These are phyloP conservation scores for Euphydryas editha DNA, from an alignment of 2,888 invertebrate species.

Conservation along the genomic window DNA sequence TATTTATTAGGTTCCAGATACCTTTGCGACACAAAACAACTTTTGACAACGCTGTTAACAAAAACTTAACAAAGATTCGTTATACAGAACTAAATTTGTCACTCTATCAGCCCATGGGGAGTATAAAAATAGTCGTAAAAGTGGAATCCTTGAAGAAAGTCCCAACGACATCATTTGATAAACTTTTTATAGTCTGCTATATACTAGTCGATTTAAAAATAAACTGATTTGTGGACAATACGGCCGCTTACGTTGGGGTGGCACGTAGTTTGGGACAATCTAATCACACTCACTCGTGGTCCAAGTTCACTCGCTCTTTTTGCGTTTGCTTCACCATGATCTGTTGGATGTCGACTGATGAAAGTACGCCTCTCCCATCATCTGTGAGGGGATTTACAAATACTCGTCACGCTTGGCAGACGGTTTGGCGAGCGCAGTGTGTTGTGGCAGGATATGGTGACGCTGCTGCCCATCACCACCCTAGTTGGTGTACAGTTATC, in stretches of 20 bases:
- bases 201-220: slow-evolving; percentile 52
- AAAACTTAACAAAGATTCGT: slow-evolving; percentile 3
- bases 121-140: slow-evolving; percentile 11
- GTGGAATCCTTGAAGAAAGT: not conserved
- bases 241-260: slow-evolving; percentile 58
- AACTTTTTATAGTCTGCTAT: slow-evolving; percentile 11
- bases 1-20: not conserved
- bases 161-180: slow-evolving; percentile 11
- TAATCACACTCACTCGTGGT: slow-evolving; percentile 57
- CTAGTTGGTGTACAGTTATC: too few relatives aligned
- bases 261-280: slow-evolving; percentile 67
- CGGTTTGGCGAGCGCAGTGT: too few relatives aligned
- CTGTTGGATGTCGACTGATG: too few relatives aligned
- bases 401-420: too few relatives aligned
- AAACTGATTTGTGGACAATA: slow-evolving; percentile 64
- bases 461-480: too few relatives aligned
- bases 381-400: too few relatives aligned
- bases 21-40: not conserved
- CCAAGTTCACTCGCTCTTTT: slow-evolving; percentile 22
- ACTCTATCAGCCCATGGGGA: slow-evolving; percentile 12
- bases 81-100: slow-evolving; percentile 3
- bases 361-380: too few relatives aligned
- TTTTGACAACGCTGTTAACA: not conserved
- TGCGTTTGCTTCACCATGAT: too few relatives aligned
- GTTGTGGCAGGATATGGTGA: too few relatives aligned